Conservation (phyloP, 1,140 invertebrate genomes). For the Trichonephila clavipes region DNA sequence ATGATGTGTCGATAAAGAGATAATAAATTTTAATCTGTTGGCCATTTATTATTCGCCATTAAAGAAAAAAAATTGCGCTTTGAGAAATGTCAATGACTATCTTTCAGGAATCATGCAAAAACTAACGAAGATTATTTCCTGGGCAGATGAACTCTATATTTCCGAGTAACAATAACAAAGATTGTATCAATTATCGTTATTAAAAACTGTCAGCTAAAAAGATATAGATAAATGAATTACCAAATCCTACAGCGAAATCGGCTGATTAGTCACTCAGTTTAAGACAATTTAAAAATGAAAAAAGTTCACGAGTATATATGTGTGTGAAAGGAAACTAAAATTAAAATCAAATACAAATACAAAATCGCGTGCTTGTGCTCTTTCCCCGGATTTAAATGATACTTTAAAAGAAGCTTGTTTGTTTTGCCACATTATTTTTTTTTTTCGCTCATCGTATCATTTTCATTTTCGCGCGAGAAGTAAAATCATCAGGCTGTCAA, state of each 20-base stretch:
- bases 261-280: background rate
- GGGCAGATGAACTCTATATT: background rate
- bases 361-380: background rate
- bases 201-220: background rate
- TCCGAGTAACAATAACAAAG: background rate
- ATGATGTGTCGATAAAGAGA: too few species aligned
- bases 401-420: too few species aligned
- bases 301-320: background rate
- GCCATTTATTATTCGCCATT: too few species aligned
- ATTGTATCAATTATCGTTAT: background rate
- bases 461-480: background rate
- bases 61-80: background rate
- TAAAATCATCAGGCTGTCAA: background rate
- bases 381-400: background rate
- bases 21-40: too few species aligned
- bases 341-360: background rate
- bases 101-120: background rate
- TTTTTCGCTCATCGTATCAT: background rate
- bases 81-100: background rate
- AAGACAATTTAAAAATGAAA: background rate
- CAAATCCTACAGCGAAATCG: background rate
- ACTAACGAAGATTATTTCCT: background rate
- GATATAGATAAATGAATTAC: background rate
- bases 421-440: background rate
- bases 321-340: background rate